phyloP scores from a whole-genome alignment of 2,113 vertebrate genomes.

The Diadophis punctatus region DNA sequence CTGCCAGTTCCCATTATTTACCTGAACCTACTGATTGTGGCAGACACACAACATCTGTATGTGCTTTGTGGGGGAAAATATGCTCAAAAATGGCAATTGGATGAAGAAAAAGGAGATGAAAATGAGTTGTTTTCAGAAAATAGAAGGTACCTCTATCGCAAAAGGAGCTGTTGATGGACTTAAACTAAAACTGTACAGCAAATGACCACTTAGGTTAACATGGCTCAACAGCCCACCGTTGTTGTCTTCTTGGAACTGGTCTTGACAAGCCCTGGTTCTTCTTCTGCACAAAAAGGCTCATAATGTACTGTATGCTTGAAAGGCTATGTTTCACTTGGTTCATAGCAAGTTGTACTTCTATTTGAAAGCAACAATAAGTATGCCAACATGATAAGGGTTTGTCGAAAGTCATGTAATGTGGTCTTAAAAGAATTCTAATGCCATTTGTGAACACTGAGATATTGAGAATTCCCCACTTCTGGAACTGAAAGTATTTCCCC shows the following conservation, averaged over 20 bases:
- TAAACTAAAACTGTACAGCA: background rate
- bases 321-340: background rate
- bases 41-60: conserved; percentile 81
- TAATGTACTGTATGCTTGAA: background rate
- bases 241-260: background rate
- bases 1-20: conserved; percentile 83
- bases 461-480: background rate
- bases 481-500: background rate
- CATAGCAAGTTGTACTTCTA: background rate
- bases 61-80: conserved; percentile 71
- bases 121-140: background rate
- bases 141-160: background rate
- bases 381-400: background rate
- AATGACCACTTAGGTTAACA: background rate
- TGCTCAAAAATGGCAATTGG: conserved; percentile 30
- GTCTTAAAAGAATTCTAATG: accelerated
- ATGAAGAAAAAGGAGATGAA: background rate
- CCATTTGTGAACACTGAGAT: background rate
- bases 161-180: background rate
- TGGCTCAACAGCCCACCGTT: background rate
- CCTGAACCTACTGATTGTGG: conserved; percentile 81
- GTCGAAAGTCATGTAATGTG: background rate
- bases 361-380: background rate
- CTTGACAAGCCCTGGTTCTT: background rate
- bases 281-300: background rate